Evolutionary conservation across 2,888 invertebrate genomes (phyloP).

Genomic region (Epistrophella euchroma): DNA sequence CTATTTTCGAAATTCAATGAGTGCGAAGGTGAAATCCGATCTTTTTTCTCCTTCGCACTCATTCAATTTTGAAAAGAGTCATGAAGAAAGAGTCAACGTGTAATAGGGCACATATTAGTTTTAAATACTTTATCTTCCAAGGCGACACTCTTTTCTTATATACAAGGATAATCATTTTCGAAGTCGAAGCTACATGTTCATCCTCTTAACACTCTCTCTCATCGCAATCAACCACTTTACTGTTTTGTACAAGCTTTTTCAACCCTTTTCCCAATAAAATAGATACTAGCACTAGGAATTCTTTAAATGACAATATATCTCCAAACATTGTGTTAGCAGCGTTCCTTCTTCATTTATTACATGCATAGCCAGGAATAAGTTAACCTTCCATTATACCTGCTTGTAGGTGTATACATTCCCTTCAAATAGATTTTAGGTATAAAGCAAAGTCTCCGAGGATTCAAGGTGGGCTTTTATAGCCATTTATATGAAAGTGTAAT

Average conservation of each 20-base stretch:
- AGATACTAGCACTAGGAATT: constrained; percentile 17
- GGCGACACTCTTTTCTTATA: background rate
- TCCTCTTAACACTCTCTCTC: background rate
- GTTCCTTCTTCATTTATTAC: background rate
- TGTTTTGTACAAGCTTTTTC: background rate
- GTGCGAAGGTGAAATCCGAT: too few relatives aligned
- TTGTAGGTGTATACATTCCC: background rate
- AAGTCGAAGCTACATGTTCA: background rate
- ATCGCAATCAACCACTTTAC: background rate
- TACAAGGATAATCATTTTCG: background rate
- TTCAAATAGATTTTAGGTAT: background rate
- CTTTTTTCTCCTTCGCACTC: too few relatives aligned
- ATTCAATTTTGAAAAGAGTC: too few relatives aligned
- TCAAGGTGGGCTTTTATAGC: constrained; percentile 54
- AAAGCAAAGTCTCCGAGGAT: constrained; percentile 7
- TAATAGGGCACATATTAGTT: too few relatives aligned
- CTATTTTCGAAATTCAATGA: too few relatives aligned
- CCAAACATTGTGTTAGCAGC: constrained; percentile 28
- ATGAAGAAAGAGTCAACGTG: too few relatives aligned
- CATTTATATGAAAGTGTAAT: constrained; percentile 77
- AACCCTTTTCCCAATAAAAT: background rate
- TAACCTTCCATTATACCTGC: constrained; percentile 56
- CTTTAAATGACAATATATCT: constrained; percentile 67
- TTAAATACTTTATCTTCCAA: background rate
- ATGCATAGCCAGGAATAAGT: background rate